Evolutionary conservation across 1,140 invertebrate species (phyloP).

Genomic region (Caerostris extrusa): DNA sequence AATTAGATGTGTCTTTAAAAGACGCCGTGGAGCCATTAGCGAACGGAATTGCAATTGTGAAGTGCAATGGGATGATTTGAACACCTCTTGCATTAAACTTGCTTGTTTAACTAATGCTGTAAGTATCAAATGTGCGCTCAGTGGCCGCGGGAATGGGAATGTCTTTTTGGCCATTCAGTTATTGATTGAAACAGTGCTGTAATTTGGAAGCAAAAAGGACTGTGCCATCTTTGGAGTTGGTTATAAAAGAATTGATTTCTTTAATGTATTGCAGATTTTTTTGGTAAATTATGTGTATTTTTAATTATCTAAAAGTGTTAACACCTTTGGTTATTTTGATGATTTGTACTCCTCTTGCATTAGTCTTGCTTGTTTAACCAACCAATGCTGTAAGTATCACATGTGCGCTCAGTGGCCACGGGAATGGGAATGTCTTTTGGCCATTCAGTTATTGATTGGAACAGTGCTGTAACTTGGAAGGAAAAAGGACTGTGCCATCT

Average conservation of each 20-base stretch:
- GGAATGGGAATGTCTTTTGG: neutral
- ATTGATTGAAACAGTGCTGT: neutral
- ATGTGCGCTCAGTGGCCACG: neutral
- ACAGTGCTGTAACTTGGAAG: neutral
- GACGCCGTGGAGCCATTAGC: constrained; percentile 29
- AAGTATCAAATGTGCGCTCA: neutral
- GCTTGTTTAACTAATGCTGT: constrained; percentile 34
- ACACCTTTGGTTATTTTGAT: too few species aligned
- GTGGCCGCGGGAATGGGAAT: neutral
- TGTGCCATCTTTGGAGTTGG: neutral
- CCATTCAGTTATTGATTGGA: neutral
- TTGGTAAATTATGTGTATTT: too few species aligned
- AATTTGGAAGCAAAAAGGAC: neutral
- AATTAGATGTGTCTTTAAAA: constrained; percentile 48
- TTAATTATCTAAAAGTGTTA: too few species aligned
- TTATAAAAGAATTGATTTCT: neutral
- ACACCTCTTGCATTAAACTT: constrained; percentile 38
- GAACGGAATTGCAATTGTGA: constrained; percentile 33
- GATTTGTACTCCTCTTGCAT: constrained; percentile 12
- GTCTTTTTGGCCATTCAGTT: neutral
- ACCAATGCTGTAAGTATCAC: constrained; percentile 20
- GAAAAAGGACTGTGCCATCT: neutral
- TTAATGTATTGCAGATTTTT: neutral
- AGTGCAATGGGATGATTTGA: constrained; percentile 34
- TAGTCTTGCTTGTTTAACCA: constrained; percentile 15